These are phyloP conservation scores for Tachina fera DNA, from an alignment of 2,888 invertebrate species.

Conservation along the genomic window DNA sequence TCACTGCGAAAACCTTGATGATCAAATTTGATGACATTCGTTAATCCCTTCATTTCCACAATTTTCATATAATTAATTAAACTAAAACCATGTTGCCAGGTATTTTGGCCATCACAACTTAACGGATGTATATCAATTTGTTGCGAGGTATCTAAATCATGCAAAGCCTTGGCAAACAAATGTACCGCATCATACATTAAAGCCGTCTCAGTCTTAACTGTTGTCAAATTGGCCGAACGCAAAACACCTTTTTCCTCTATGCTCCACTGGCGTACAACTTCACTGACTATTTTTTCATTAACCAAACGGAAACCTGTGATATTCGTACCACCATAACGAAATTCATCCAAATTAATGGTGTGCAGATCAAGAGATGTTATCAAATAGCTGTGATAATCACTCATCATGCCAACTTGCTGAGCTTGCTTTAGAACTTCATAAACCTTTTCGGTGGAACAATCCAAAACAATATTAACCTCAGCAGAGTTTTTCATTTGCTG, in stretches of 20 bases:
- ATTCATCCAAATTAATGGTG: constrained; percentile 95
- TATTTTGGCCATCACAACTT: constrained; percentile 93
- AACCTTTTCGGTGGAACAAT: constrained; percentile 93
- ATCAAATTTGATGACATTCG: constrained; percentile 96
- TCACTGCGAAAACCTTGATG: constrained; percentile 96
- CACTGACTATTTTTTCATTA: constrained; percentile 92
- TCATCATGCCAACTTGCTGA: constrained; percentile 98
- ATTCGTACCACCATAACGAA: constrained; percentile 97
- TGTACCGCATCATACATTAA: constrained; percentile 98
- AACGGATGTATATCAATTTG: constrained; percentile 94
- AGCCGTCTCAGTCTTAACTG: constrained; percentile 91
- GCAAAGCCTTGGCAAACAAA: constrained; percentile 95
- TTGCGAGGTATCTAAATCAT: constrained; percentile 94
- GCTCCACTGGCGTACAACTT: constrained; percentile 91
- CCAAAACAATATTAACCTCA: constrained; percentile 94
- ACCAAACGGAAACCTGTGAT: constrained; percentile 96
- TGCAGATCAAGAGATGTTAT: constrained; percentile 96
- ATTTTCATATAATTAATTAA: constrained; percentile 98
- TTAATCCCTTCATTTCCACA: constrained; percentile 96
- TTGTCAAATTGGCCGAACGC: constrained; percentile 81
- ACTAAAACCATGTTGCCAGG: constrained; percentile 97
- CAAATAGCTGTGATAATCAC: constrained; percentile 96
- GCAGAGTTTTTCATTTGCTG: constrained; percentile 97
- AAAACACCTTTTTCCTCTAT: constrained; percentile 88
- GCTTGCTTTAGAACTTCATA: constrained; percentile 95